Evolutionary conservation across 1,140 invertebrate species (phyloP), one percentile per base, ranked within the genome.

Genomic region (Drosophila subobscura): DNA sequence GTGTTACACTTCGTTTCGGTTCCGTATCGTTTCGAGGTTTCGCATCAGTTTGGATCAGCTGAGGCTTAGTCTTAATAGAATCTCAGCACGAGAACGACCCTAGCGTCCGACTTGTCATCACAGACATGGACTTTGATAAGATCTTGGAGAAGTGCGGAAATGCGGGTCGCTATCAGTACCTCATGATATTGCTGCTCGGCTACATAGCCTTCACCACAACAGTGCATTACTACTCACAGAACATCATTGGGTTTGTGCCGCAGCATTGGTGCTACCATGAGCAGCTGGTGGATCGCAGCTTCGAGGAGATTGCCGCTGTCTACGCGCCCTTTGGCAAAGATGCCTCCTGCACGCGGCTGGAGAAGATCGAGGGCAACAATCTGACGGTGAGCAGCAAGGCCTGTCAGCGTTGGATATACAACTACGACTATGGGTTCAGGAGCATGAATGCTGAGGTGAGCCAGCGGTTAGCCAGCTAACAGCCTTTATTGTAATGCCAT

Each of bases 141-240:
- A 92, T 94, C 74, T 79, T 94, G 33, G 79, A 88, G n/a, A 92
- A 93, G 61, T 93, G 93, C 53, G 94, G 94, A 4, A 93, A 93
- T 74, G 94, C 94, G 77, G 93, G 93, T 37, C 81, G 84, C 37
- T 95, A 93, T 90, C 94, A 95, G 84, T 92, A 92, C 56, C 79
- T 93, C 2, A 88, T 95, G 29, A 92, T 94, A 75, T 73, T 92
- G 29, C 72, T 95, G 12, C 92, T 94, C 22, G 93, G 93, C 16
- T 81, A 93, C 14, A 92, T 93, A 22, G 93, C 93, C 56, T 79
- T 93, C 5, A 77, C 93, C 37, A 92, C 91, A 16, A 92, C 92
- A 1, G 92, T 93, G 53, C 92, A 93, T 70, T 93, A 93, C 68
- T 93, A 93, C 64, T 92, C 93, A 1, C 93, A 93, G 77, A 93